Base-by-base conservation (phyloP, 2,888 invertebrate species). In the Seladonia tumulorum region DNA sequence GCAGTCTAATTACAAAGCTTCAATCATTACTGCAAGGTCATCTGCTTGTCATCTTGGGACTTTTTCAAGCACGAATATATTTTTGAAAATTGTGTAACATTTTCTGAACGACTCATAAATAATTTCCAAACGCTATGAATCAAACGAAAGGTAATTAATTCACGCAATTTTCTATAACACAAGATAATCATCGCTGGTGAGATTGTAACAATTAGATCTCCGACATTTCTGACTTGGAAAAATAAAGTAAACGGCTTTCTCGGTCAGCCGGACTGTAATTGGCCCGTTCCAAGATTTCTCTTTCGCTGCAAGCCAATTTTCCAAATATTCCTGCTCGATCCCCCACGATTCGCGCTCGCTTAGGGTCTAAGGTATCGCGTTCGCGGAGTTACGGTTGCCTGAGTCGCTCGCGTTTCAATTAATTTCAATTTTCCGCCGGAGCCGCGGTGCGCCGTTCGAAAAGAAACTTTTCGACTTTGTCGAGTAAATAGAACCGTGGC, bases 401-500 rank as follows among this genome's bases (percentile, higher is more conserved):
- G 47, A 71, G 47, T 68, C 45, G 68, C 68, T 57, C 57, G 60
- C 5, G 47, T 82, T 78, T 85, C 82, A 76, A 71, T 85, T 78
- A 75, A 82, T 70, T 78, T 75, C 63, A 72, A 84, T 77, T 63
- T 74, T 60, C 71, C 71, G 5, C 7, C 16, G 22, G 25, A 22
- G 25, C 72, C 5, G 42, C 39, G 18, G 35, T 16, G 68, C n/a
- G 70, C 45, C 66, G 45, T 16, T n/a, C 29, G 42, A 45, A 71
- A 79, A 71, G 79, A 77, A 81, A 81, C 49, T 73, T 73, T 76
- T 78, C 81, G 81, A 76, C 70, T 76, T 77, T 70, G 66, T 68
- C 76, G 72, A 72, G 57, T 74, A 78, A 86, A 87, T 76, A 82
- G 80, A 80, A 76, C 78, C 76, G 83, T 87, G 86, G 82, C 89